Conservation (phyloP, 2,113 vertebrate species). For the Fregetta grallaria region DNA sequence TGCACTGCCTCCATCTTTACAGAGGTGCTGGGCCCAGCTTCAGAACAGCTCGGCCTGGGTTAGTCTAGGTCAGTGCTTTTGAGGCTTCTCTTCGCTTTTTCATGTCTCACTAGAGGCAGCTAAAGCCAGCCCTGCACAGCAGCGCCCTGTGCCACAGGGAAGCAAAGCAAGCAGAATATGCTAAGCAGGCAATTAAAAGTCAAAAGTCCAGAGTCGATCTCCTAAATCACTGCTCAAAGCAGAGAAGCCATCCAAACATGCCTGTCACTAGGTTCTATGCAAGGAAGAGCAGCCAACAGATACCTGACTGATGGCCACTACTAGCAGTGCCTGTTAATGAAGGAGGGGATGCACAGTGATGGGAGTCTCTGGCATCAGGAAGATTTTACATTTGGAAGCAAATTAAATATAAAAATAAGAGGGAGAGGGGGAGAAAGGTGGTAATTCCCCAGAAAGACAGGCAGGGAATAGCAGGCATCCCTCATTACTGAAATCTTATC, state of each 20-base stretch:
- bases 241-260: neutral
- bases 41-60: neutral
- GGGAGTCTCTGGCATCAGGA: neutral
- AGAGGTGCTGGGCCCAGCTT: neutral
- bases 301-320: neutral
- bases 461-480: neutral
- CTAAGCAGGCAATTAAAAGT: neutral
- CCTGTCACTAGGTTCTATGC: neutral
- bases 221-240: neutral
- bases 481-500: neutral
- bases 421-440: neutral
- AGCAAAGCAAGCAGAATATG: conserved; percentile 8
- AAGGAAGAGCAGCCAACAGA: conserved; percentile 13
- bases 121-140: neutral
- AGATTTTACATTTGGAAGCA: neutral
- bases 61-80: neutral
- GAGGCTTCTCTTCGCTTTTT: neutral
- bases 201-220: neutral
- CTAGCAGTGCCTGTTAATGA: neutral
- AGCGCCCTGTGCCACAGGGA: neutral
- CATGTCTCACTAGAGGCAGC: neutral
- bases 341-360: neutral
- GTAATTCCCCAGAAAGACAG: neutral
- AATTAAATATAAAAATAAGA: neutral
- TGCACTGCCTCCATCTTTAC: neutral